These are phyloP conservation scores for Eublepharis macularius DNA, from an alignment of 2,113 vertebrate species.

Conservation along the genomic window DNA sequence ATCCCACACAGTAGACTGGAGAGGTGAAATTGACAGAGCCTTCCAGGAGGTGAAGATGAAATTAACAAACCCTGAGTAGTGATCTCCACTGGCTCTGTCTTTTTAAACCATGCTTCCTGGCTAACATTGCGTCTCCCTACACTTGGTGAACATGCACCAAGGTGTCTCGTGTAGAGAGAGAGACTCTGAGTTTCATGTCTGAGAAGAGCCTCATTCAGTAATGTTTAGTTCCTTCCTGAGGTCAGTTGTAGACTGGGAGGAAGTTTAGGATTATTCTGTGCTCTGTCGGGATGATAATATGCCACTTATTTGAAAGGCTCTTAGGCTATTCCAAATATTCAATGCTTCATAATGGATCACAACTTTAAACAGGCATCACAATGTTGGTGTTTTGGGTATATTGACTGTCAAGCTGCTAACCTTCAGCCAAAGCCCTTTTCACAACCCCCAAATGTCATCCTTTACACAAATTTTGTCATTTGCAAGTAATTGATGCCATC, in stretches of 20 bases:
- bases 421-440: neutral
- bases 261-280: neutral
- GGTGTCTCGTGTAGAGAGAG: no score
- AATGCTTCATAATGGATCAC: neutral
- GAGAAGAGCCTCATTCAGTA: no score
- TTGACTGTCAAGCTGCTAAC: neutral
- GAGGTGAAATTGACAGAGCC: no score
- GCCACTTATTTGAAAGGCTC: neutral
- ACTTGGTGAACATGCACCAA: no score
- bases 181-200: no score
- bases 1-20: no score
- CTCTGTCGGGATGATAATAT: neutral
- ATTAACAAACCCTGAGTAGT: no score
- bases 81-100: no score
- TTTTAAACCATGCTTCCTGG: no score
- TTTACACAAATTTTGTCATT: neutral
- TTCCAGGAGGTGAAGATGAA: no score
- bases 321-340: neutral
- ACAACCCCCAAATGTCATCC: constrained; percentile 8
- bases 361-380: neutral
- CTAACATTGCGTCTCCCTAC: no score
- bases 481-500: neutral
- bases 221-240: neutral
- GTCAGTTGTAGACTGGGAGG: neutral
- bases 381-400: neutral